Base-by-base conservation (phyloP, 2,113 vertebrate species). In the Sardina pilchardus region DNA sequence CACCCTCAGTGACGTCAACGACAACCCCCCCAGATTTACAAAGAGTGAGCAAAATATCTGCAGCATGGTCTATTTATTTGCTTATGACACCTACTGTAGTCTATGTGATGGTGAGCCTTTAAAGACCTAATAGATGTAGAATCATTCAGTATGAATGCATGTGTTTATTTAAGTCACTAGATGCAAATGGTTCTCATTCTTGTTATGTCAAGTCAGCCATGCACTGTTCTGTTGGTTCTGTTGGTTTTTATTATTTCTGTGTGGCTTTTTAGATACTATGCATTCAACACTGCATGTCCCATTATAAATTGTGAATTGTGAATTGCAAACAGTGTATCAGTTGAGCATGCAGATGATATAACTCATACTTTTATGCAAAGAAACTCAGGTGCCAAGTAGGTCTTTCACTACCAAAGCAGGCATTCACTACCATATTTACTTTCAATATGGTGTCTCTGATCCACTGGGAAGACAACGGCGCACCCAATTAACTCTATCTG, bases 1-100 rank as follows among this genome's bases (percentile, higher is more conserved):
- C 87, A 97, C 96, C 83, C 96, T 99, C 87, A 95, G 95, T 0
- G 98, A 99, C 84, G 95, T 99, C 94, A 99, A 99, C 83, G 98
- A 99, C 95, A 99, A 99, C 91, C 98, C 98, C 24, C 97, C 97
- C 81, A 93, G 96, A 63, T 97, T 97, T 89, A 95, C 96, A 56
- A 97, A 97, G 93, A 97, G 97, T 97, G 96, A 83, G 84, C 8
- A 14, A 0, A 30, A 71, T 4, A 71, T 2, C 19, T 21, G 24
- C 19, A 24, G 53, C 53, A 24, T 24, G 53, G 53, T 59, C 4
- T 24, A 19, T 21, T 17, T 53, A 21, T 59, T 59, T 59, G 19
- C 53, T 24, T 24, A 6, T 59, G 53, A 59, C 4, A 24, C 53
- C 4, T 59, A 59, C 5, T 24, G 19, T 59, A n/a, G n/a, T n/a